A percentile compares a stretch with the other conserved stretches of the same genome.
These are phyloP conservation scores for Apostichopus californicus DNA, from an alignment of 35 echinoderm and acorn worm genomes.

Conservation along the genomic window DNA sequence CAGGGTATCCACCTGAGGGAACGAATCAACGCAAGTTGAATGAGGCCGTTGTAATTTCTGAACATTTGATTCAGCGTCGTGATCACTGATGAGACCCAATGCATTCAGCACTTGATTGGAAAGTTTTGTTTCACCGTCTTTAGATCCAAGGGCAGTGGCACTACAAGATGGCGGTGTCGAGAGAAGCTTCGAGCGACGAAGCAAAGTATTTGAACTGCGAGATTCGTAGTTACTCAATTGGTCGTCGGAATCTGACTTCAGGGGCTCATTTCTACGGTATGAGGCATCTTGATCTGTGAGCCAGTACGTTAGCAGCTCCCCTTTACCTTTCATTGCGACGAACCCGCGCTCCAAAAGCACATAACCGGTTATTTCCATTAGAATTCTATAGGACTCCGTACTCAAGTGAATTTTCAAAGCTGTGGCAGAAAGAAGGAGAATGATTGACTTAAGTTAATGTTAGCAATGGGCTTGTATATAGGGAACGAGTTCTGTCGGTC, in stretches of 20 bases:
- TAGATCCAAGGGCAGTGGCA: not conserved
- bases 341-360: conserved; percentile 68
- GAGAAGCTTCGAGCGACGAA: not conserved
- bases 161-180: not conserved
- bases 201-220: conserved; percentile 21
- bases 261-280: conserved; percentile 60
- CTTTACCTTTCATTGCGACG: conserved; percentile 93
- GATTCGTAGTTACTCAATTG: conserved; percentile 29
- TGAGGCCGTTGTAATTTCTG: conserved; percentile 23
- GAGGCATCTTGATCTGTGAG: conserved; percentile 72
- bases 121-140: conserved; percentile 21
- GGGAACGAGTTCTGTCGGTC: no score
- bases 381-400: conserved; percentile 57
- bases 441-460: not conserved
- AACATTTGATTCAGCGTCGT: not conserved
- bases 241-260: conserved; percentile 38
- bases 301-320: conserved; percentile 89
- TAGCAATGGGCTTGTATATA: no score
- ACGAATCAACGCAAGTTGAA: conserved; percentile 33
- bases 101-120: conserved; percentile 40
- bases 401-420: conserved; percentile 91
- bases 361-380: conserved; percentile 72
- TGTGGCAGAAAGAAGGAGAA: conserved; percentile 32
- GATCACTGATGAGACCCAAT: not conserved
- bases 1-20: not conserved